Evolutionary conservation across 2,113 vertebrate species (phyloP), one percentile per base, ranked within the genome.

Genomic region (Semicossyphus pulcher): DNA sequence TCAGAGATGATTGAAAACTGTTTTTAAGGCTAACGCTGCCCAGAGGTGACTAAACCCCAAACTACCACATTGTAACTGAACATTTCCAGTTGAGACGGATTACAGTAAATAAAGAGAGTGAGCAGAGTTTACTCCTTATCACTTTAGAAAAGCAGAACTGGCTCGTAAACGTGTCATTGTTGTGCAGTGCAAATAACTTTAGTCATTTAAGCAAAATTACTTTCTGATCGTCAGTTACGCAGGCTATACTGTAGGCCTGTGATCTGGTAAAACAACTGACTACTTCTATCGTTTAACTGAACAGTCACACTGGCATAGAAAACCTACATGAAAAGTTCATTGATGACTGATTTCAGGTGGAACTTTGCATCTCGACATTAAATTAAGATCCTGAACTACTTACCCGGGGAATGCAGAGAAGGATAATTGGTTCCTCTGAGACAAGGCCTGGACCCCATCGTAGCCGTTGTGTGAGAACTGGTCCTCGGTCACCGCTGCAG

Each of bases 351-450:
- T 54, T 1, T 20, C 10, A 7, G n/a, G n/a, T n/a, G n/a, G 5
- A 12, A 25, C 20, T 26, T 28, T 7, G 12, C 1, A 39, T 34
- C 3, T 52, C 18, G 0, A 20, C 11, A 12, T 1, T 31, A 18
- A 48, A 23, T 29, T 20, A 8, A n/a, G 8, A 18, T 41, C 2
- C 7, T 15, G 8, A 16, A 34, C 0, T 54, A 5, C 0, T 91
- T 92, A 94, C 94, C 93, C 83, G 0, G 88, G 80, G 49, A 92
- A 94, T 0, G 76, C 4, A 2, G 82, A 26, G 71, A 80, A 93
- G 0, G 80, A 54, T 3, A 87, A 31, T 0, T 64, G 68, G 72
- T 83, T 85, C 70, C 89, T 87, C 76, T 86, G 88, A 1, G 68
- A 11, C 58, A 83, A 28, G 23, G 32, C 15, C 41, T 87, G 90